These are phyloP conservation scores for Talpa occidentalis DNA, from an alignment of 2,113 vertebrate genomes.

Conservation along the genomic window DNA sequence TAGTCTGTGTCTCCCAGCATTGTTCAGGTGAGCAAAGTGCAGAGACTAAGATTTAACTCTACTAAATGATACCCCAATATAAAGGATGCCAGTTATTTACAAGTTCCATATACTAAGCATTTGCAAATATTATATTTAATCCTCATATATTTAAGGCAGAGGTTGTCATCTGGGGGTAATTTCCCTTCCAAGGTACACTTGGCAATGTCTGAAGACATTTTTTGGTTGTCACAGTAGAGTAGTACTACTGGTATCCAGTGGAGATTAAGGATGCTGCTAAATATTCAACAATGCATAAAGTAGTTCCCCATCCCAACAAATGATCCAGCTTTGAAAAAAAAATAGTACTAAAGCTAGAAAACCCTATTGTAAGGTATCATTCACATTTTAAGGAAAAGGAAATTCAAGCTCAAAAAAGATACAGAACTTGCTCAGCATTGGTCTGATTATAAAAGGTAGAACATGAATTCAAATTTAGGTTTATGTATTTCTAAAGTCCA, in stretches of 20 bases:
- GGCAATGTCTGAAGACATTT: background rate
- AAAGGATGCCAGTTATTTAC: background rate
- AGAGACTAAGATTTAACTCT: too few relatives aligned
- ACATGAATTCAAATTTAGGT: background rate
- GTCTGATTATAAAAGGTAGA: background rate
- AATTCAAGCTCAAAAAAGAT: background rate
- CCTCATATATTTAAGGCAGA: background rate
- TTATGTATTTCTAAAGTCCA: background rate
- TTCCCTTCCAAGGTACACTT: background rate
- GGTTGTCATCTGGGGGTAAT: background rate
- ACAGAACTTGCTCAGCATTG: background rate
- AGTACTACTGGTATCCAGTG: background rate
- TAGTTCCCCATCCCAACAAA: too few relatives aligned
- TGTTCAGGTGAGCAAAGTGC: too few relatives aligned
- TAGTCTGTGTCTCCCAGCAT: too few relatives aligned
- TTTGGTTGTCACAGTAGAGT: background rate
- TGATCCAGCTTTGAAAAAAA: background rate
- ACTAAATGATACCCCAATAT: too few relatives aligned
- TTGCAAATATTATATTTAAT: slow-evolving; percentile 3
- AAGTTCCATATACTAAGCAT: background rate
- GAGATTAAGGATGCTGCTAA: background rate
- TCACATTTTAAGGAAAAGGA: background rate
- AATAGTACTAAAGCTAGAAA: background rate
- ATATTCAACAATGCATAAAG: background rate
- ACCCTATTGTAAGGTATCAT: background rate